Conservation (phyloP, 2,797 vertebrate species). For the Tadarida brasiliensis region DNA sequence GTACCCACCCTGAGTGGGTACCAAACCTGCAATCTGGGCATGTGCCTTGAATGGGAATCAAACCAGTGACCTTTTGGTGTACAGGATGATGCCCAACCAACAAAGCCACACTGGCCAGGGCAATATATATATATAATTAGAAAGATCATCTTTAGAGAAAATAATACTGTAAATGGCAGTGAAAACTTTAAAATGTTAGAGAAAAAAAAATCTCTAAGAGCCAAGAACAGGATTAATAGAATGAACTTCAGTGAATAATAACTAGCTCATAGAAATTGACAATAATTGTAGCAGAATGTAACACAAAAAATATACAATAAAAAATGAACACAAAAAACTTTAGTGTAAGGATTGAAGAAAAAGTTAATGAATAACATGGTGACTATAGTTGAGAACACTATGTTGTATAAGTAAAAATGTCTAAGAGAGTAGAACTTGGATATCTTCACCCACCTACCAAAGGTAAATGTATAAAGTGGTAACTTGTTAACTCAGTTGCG, state of each 20-base stretch:
- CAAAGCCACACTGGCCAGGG: too few species aligned
- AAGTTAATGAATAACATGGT: neutral
- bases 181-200: constrained; percentile 5
- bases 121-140: neutral
- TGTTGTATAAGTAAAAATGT: neutral
- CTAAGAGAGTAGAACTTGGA: neutral
- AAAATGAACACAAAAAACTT: neutral
- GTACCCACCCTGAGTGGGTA: too few species aligned
- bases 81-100: too few species aligned
- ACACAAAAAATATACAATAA: neutral
- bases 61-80: too few species aligned
- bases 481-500: neutral
- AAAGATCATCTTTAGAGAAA: neutral
- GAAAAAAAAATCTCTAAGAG: neutral
- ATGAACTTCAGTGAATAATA: neutral
- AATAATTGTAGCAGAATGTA: neutral
- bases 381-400: neutral
- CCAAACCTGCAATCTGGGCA: too few species aligned
- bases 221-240: neutral
- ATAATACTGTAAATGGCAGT: neutral
- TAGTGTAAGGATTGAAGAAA: neutral
- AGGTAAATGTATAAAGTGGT: neutral
- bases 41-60: too few species aligned
- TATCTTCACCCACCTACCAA: neutral
- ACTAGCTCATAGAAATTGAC: neutral